phyloP scores from a whole-genome alignment of 2,888 invertebrate genomes.

The Kuschelorhynchus macadamiae region DNA sequence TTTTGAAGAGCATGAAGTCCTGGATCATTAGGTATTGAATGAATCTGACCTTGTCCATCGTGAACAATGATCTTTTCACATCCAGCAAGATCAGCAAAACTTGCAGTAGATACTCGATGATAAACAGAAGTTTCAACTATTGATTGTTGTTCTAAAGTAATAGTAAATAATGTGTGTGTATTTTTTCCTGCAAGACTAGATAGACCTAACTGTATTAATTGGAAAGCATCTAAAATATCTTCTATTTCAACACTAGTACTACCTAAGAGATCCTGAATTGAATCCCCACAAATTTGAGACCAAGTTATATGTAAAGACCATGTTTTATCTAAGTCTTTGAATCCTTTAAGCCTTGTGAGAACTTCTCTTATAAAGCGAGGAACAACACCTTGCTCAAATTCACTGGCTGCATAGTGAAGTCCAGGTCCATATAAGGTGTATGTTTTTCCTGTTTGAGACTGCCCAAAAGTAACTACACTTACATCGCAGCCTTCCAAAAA shows the following conservation, averaged over 20 bases:
- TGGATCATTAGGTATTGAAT: constrained; percentile 73
- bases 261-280: constrained; percentile 73
- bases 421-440: constrained; percentile 82
- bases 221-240: constrained; percentile 78
- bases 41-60: constrained; percentile 67
- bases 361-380: constrained; percentile 81
- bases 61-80: constrained; percentile 70
- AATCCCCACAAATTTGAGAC: constrained; percentile 81
- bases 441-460: constrained; percentile 77
- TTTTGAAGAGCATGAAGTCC: constrained; percentile 78
- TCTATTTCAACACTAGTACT: constrained; percentile 72
- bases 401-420: constrained; percentile 73
- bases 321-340: constrained; percentile 75
- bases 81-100: constrained; percentile 77
- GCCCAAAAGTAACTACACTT: constrained; percentile 80
- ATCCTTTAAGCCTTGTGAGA: constrained; percentile 74
- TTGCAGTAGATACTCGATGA: constrained; percentile 80
- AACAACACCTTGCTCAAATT: constrained; percentile 80
- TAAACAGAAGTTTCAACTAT: constrained; percentile 78
- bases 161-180: constrained; percentile 79
- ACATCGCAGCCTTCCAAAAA: constrained; percentile 83
- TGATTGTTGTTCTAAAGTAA: constrained; percentile 83
- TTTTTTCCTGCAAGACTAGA: constrained; percentile 72
- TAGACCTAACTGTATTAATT: constrained; percentile 79
- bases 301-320: constrained; percentile 79